phyloP scores from a whole-genome alignment of 2,888 invertebrate genomes.

The Epinotia nisella region DNA sequence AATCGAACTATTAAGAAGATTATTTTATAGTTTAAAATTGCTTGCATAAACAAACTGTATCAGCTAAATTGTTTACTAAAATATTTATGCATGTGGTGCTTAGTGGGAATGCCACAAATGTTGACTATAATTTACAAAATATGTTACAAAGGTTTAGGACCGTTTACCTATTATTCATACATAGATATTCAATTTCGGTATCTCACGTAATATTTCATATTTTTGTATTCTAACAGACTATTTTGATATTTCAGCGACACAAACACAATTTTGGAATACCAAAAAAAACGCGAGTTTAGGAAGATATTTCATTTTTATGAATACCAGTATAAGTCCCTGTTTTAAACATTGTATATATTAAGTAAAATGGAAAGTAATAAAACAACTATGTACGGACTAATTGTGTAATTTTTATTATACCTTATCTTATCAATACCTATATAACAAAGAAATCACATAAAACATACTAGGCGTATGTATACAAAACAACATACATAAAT shows the following conservation, averaged over 20 bases:
- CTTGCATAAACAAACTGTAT: neutral
- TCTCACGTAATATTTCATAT: no score
- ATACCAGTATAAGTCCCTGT: neutral
- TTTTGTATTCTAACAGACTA: no score
- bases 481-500: neutral
- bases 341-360: slow-evolving; percentile 39
- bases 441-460: slow-evolving; percentile 11
- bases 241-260: no score
- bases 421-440: slow-evolving; percentile 7
- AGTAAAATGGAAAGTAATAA: slow-evolving; percentile 31
- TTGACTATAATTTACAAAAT: slow-evolving; percentile 11
- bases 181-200: no score
- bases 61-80: neutral
- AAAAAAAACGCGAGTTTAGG: no score
- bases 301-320: no score
- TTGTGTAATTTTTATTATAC: slow-evolving; percentile 8
- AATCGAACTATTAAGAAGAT: neutral
- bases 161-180: no score
- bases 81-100: slow-evolving; percentile 11
- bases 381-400: slow-evolving; percentile 22
- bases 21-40: neutral
- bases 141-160: slow-evolving; percentile 15
- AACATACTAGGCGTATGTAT: slow-evolving; percentile 10
- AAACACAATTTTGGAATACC: no score
- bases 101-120: slow-evolving; percentile 17